Base-by-base conservation (phyloP, 2,888 invertebrate species). In the Andrena bicolor region DNA sequence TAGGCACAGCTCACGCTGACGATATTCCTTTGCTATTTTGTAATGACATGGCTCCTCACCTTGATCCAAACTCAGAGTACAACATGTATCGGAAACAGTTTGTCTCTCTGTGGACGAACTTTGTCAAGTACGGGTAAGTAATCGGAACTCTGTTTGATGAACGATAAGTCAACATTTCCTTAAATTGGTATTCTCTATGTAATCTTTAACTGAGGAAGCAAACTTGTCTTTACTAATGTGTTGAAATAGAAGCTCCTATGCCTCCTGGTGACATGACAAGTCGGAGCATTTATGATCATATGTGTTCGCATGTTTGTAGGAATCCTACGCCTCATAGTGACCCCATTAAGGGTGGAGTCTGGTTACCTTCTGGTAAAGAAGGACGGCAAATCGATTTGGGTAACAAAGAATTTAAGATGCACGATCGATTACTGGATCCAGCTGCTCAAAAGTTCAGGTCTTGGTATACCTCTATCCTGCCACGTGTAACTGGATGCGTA, bases 61-160 rank as follows among this genome's bases (percentile, higher is more conserved):
- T 88, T 0, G 82, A 90, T 74, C 74, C 90, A 10, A 80, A 89
- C 0, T 91, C 89, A 88, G 80, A 80, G 0, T 76, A 81, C 49
- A 76, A 71, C 23, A 20, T 94, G 26, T 93, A 95, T 6, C 93
- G 94, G 7, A 91, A 94, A 30, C 93, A 94, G 30, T 92, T 96
- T 88, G 93, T 94, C 20, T 91, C 94, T 28, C 93, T 96, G 93
- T 96, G 96, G 96, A 95, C 96, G 0, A 96, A 96, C 88, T 96
- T 96, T 91, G 96, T 96, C 0, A 90, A 90, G 82, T 88, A 83
- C 35, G 84, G 85, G 90, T 89, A 65, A 49, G 28, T 23, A 41
- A 41, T 41, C 13, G 13, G 13, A 41, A 0, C 4, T 4, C 41
- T 41, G 1, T 41, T 41, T 41, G 13, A 41, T 16, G 13, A 41